Evolutionary conservation across 2,113 vertebrate genomes (phyloP).

Genomic region (Beaufortia kweichowensis): DNA sequence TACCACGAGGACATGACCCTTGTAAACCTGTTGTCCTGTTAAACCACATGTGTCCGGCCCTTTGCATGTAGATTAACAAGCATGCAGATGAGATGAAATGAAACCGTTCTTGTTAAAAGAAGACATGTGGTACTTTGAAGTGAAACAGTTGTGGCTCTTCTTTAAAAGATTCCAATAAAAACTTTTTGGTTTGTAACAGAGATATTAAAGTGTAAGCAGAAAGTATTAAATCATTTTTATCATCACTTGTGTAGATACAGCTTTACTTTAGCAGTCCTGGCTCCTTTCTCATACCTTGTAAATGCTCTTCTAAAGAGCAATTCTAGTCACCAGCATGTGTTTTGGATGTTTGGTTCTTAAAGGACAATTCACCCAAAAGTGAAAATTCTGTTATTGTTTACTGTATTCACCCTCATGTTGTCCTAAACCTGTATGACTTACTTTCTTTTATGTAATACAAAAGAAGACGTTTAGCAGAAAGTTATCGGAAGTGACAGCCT

Average conservation of each 20-base stretch:
- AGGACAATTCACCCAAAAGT: too few relatives aligned
- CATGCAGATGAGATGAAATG: not conserved
- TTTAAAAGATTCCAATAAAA: slow-evolving; percentile 3
- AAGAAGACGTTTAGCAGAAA: too few relatives aligned
- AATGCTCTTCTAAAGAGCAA: not conserved
- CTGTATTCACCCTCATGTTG: too few relatives aligned
- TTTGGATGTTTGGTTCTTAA: too few relatives aligned
- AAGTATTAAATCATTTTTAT: not conserved
- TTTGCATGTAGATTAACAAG: slow-evolving; percentile 23
- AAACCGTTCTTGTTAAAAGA: slow-evolving; percentile 18
- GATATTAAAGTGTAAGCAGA: not conserved
- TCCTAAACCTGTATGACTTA: too few relatives aligned
- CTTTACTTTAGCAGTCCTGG: not conserved
- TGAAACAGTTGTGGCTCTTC: slow-evolving; percentile 6
- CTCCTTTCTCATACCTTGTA: not conserved
- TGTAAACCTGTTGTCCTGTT: slow-evolving; percentile 3
- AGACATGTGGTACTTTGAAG: not conserved
- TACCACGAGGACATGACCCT: slow-evolving; percentile 7
- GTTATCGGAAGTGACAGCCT: too few relatives aligned
- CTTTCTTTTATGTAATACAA: too few relatives aligned
- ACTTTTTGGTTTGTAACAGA: not conserved
- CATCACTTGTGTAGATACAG: not conserved
- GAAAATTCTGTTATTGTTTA: too few relatives aligned
- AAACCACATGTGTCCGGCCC: slow-evolving; percentile 12
- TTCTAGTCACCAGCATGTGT: not conserved